Base-by-base conservation (phyloP, 2,113 vertebrate genomes). In the Pomatorhinus ruficollis region DNA sequence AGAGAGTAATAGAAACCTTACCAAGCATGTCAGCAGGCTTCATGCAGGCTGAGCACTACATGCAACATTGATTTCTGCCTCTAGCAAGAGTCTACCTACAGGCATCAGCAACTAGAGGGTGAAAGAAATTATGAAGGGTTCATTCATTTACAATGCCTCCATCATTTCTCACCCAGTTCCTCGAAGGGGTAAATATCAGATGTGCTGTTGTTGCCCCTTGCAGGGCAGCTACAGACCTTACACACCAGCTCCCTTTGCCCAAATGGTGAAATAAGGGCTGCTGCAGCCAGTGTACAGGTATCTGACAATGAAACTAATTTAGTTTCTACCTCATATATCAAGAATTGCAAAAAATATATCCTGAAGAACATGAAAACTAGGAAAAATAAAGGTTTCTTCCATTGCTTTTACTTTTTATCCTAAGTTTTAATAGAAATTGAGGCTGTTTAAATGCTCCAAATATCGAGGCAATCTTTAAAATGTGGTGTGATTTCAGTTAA, bases 391-490 rank as follows among this genome's bases (percentile, higher is more conserved):
- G 53, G 8, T 89, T 90, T 85, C 88, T 89, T 61, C 33, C 24
- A 59, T 31, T 63, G 35, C 35, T 57, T 93, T 97, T 94, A 93
- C 72, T 88, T 94, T 87, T 93, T 5, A 52, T 79, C 28, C 70
- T 61, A 65, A 74, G 85, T 93, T 85, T 85, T 89, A 91, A 61
- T 76, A 86, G 70, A 83, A 83, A 85, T 70, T 31, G 47, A 77
- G 35, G 54, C 52, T 77, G 54, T 57, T 87, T 59, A 89, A 86
- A 92, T 64, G 53, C 3, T 91, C 8, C 66, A 57, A 23, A 74
- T 42, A 74, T 70, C 6, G 17, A 86, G 72, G n/a, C 33, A 80
- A 65, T 79, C 49, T 69, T 84, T 70, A 93, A 93, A 91, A 93
- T 0, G 1, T 42, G 16, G 30, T 74, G 9, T 52, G 71, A 71